These are phyloP conservation scores for Synchiropus splendidus DNA, from an alignment of 2,113 vertebrate genomes.

Conservation along the genomic window DNA sequence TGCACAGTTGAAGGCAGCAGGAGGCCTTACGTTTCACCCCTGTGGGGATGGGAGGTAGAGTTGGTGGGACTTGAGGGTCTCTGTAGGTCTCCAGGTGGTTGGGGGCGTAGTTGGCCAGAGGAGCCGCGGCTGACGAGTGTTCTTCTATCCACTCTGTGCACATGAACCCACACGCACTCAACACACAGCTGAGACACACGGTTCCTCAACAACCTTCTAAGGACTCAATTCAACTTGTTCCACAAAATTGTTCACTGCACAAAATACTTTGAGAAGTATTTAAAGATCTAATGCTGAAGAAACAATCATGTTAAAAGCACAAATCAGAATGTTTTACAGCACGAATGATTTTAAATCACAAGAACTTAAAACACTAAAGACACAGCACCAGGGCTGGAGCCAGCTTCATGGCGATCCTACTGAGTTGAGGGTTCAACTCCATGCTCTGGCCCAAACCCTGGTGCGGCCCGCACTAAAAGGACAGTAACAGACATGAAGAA, in stretches of 20 bases:
- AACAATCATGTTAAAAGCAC: not conserved
- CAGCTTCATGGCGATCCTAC: no score
- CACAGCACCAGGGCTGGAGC: slow-evolving; percentile 31
- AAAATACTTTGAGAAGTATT: no score
- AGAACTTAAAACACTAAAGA: slow-evolving; percentile 33
- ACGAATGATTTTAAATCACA: slow-evolving; percentile 37
- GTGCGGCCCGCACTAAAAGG: slow-evolving; percentile 23
- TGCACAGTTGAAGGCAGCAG: no score
- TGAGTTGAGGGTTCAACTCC: not conserved
- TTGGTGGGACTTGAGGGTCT: slow-evolving; percentile 68
- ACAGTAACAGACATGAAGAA: slow-evolving; percentile 57
- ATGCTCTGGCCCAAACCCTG: slow-evolving; percentile 32
- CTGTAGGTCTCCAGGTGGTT: slow-evolving; percentile 85
- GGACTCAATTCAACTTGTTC: no score
- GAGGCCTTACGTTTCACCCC: slow-evolving; percentile 57
- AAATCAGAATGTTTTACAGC: slow-evolving; percentile 2
- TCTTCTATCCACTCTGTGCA: slow-evolving; percentile 91
- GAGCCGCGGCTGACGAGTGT: slow-evolving; percentile 78
- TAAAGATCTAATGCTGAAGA: no score
- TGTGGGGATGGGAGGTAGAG: slow-evolving; percentile 54
- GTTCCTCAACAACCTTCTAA: no score
- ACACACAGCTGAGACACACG: not conserved
- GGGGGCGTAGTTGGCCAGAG: slow-evolving; percentile 74
- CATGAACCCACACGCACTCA: slow-evolving; percentile 10
- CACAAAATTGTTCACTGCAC: no score